Evolutionary conservation across 2,888 invertebrate species (phyloP).

Genomic region (Hyles lineata): DNA sequence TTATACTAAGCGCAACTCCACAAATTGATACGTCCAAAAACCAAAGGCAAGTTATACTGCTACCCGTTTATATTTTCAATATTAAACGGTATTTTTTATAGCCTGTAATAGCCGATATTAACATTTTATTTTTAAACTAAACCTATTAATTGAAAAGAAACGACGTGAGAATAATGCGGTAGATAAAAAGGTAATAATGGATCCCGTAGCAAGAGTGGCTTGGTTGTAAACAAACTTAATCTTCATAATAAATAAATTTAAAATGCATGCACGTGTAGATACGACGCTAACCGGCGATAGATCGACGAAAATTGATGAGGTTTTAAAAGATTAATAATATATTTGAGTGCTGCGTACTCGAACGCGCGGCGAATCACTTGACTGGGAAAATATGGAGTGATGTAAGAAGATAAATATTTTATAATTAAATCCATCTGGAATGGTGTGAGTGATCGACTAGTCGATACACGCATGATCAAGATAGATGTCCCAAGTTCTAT

Average conservation of each 20-base stretch:
- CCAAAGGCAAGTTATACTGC: no score
- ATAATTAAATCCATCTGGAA: not conserved
- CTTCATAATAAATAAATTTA: constrained; percentile 23
- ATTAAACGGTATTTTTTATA: no score
- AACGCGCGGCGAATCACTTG: not conserved
- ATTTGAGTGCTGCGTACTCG: not conserved
- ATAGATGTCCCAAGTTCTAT: no score
- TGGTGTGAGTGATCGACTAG: not conserved
- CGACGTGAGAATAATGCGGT: not conserved
- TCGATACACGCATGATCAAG: no score
- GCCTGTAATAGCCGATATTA: no score
- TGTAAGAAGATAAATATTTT: not conserved
- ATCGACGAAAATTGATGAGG: constrained; percentile 19
- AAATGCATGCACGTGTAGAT: constrained; percentile 23
- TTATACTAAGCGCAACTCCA: no score
- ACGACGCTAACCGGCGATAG: constrained; percentile 12
- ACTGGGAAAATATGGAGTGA: not conserved
- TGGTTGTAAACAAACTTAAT: constrained; percentile 8
- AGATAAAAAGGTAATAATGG: not conserved
- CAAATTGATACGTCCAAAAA: no score
- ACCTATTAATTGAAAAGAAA: not conserved
- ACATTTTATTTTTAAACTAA: not conserved
- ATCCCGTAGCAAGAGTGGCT: not conserved
- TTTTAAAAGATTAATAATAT: constrained; percentile 23
- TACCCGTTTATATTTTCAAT: no score